Evolutionary conservation across 2,797 vertebrate genomes (phyloP).

Genomic region (Epinephelus malabaricus): DNA sequence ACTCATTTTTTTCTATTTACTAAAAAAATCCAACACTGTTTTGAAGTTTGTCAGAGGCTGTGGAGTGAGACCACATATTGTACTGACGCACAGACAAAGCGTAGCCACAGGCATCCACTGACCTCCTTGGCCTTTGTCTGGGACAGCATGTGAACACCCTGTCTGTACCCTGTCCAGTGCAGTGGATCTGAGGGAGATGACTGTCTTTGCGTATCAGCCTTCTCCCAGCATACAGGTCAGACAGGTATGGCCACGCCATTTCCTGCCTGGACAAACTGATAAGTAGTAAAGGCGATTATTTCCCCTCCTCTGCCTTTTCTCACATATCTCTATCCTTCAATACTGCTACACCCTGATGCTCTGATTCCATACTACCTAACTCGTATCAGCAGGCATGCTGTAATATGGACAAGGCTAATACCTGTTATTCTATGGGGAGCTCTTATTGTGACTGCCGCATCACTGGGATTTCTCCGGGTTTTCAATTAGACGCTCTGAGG

Average conservation of each 20-base stretch:
- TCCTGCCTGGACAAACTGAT: conserved; percentile 77
- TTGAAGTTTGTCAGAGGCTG: conserved; percentile 28
- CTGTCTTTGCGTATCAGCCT: conserved; percentile 40
- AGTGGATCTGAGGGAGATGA: conserved; percentile 37
- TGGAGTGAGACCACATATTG: conserved; percentile 11
- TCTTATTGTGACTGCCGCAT: conserved; percentile 66
- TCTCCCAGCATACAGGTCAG: conserved; percentile 53
- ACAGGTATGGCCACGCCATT: conserved; percentile 62
- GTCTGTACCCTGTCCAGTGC: conserved; percentile 7
- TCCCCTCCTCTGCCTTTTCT: conserved; percentile 59
- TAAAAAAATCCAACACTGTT: conserved; percentile 5
- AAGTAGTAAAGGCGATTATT: conserved; percentile 82
- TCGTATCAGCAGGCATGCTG: conserved; percentile 69
- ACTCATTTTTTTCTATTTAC: conserved; percentile 24
- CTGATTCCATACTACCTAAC: conserved; percentile 58
- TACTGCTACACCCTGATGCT: conserved; percentile 70
- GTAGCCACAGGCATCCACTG: conserved; percentile 32
- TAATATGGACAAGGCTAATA: conserved; percentile 78
- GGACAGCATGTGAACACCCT: conserved; percentile 19
- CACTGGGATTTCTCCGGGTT: conserved; percentile 74
- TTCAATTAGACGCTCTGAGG: conserved; percentile 84
- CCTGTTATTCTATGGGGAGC: conserved; percentile 74
- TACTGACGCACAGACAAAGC: conserved; percentile 3
- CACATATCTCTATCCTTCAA: conserved; percentile 68
- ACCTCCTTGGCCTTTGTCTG: conserved; percentile 26